Conservation (phyloP, 2,888 invertebrate species). For the Napeogenes inachia region DNA sequence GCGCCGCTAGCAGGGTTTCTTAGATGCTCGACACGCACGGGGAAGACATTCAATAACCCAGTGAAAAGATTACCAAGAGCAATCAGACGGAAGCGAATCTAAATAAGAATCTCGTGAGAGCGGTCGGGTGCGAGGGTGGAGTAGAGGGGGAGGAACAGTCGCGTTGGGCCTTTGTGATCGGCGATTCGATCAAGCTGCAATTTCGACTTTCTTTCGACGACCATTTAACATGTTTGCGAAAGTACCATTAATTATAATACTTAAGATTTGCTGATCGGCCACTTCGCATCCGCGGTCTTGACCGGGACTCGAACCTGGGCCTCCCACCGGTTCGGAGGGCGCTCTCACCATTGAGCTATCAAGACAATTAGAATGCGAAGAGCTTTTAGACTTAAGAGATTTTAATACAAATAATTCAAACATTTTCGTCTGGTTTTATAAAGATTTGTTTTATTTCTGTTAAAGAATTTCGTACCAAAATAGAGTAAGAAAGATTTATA, state of each 20-base stretch:
- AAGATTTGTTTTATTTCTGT: conserved; percentile 4
- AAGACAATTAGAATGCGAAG: conserved; percentile 67
- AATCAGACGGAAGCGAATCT: conserved; percentile 78
- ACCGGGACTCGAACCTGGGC: conserved; percentile 76
- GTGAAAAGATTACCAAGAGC: conserved; percentile 77
- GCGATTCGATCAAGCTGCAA: conserved; percentile 70
- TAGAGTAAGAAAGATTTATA: conserved; percentile 8
- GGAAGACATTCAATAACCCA: conserved; percentile 76
- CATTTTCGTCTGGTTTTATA: neutral
- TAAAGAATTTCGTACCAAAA: conserved; percentile 3
- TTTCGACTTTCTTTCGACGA: conserved; percentile 54
- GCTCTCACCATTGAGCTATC: conserved; percentile 77
- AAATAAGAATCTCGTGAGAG: conserved; percentile 77
- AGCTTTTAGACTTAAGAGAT: conserved; percentile 28
- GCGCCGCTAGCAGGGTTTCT: conserved; percentile 49
- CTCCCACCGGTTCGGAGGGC: conserved; percentile 63
- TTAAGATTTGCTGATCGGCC: conserved; percentile 37
- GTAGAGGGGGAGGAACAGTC: conserved; percentile 61
- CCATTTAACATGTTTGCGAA: conserved; percentile 53
- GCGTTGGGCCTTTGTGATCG: conserved; percentile 68
- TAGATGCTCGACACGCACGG: conserved; percentile 66
- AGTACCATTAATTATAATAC: conserved; percentile 45
- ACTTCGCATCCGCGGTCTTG: conserved; percentile 65
- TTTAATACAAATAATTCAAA: neutral
- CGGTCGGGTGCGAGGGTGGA: conserved; percentile 60